Base-by-base conservation (phyloP, 2,888 invertebrate species). In the Cephalotes varians region DNA sequence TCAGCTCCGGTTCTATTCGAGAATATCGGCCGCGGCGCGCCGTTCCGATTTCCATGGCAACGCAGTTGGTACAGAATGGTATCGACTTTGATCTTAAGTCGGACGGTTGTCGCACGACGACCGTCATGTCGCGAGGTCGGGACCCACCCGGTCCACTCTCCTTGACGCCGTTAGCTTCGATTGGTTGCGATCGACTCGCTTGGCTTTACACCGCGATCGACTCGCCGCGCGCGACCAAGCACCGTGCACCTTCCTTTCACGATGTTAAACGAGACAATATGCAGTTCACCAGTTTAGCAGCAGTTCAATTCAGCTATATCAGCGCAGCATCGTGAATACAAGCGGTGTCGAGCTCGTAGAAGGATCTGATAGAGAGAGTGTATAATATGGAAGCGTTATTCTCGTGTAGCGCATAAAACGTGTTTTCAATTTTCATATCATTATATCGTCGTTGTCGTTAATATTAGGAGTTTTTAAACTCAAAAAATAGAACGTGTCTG, bases 31-130 rank as follows among this genome's bases (percentile, higher is more conserved):
- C 47, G 44, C 28, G 31, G 47, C 49, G 58, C 54, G 86, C 51
- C 62, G 62, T 64, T 44, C 60, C 25, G 77, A 86, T 89, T 81
- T 81, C 87, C 86, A 87, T 89, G 84, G 86, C 58, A 84, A 88
- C 86, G 54, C 12, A 67, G 65, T 65, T 77, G 76, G 60, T 81
- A 51, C 12, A 65, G 69, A 76, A 85, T 71, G 56, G 47, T 58
- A 62, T 40, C 69, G 81, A 89, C 89, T 89, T 89, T 89, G 89
- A 89, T 89, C 86, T 72, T 84, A 28, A 74, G 77, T 82, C 67
- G 81, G 69, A 79, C 67, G 82, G 40, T 81, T 81, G 79, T 71
- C 58, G 65, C 72, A 84, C 82, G 81, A 60, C 58, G 81, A 86
- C 81, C 83, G 81, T 82, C 60, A 54, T 77, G 72, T 84, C 56